A percentile compares a stretch with the other conserved stretches of the same genome.
phyloP scores from a whole-genome alignment of 2,113 vertebrate species.

The Cromileptes altivelis region DNA sequence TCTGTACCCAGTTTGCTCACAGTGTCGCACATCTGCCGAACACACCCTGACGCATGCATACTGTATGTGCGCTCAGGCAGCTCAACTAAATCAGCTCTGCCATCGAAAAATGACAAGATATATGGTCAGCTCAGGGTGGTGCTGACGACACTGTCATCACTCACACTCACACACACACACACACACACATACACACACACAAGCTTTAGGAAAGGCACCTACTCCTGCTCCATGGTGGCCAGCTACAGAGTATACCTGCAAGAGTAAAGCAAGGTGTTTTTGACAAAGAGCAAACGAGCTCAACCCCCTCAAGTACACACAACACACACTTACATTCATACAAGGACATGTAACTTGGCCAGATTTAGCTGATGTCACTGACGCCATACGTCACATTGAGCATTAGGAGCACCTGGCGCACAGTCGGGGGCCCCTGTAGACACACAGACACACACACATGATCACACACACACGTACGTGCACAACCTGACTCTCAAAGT shows the following conservation, averaged over 20 bases:
- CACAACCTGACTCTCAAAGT: neutral
- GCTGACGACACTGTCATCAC: slow-evolving; percentile 18
- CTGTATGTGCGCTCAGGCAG: neutral
- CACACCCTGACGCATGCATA: neutral
- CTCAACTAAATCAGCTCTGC: slow-evolving; percentile 2
- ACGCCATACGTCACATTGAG: slow-evolving; percentile 43
- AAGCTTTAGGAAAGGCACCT: slow-evolving; percentile 4
- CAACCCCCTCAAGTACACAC: slow-evolving; percentile 9
- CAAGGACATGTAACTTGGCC: slow-evolving; percentile 39
- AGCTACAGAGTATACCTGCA: slow-evolving; percentile 10
- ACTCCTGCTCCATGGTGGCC: neutral
- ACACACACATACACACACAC: neutral
- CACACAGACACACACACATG: neutral
- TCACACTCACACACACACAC: slow-evolving; percentile 2
- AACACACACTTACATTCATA: slow-evolving; percentile 5
- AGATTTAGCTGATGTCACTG: slow-evolving; percentile 65
- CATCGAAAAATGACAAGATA: neutral
- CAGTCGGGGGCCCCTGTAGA: slow-evolving; percentile 42
- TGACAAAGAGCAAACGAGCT: slow-evolving; percentile 7
- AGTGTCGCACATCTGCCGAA: neutral
- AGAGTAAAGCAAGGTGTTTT: slow-evolving; percentile 16
- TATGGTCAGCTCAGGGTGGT: slow-evolving; percentile 5
- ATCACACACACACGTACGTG: neutral
- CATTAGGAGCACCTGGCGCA: slow-evolving; percentile 57
- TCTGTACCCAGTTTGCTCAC: slow-evolving; percentile 1